Evolutionary conservation across 2,888 invertebrate species (phyloP).

Genomic region (Byasa hedistus): DNA sequence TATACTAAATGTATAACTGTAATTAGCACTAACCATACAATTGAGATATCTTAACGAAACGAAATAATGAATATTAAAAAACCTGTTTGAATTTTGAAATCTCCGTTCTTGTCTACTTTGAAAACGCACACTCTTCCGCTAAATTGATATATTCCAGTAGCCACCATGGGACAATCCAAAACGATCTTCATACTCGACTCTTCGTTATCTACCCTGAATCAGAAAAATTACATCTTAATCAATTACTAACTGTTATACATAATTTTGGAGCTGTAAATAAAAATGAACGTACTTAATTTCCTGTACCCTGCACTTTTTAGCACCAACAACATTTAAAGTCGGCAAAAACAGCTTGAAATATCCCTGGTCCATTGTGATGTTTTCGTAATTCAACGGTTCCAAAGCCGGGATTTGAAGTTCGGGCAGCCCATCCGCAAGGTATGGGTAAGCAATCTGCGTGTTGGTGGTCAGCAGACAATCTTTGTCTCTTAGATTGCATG

Average conservation of each 20-base stretch:
- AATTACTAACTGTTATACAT: not conserved
- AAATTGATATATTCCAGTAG: slow-evolving; percentile 15
- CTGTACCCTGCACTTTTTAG: slow-evolving; percentile 14
- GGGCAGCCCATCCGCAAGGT: slow-evolving; percentile 12
- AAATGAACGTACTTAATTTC: slow-evolving; percentile 3
- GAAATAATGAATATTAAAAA: not conserved
- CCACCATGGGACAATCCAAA: slow-evolving; percentile 16
- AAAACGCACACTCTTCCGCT: slow-evolving; percentile 13
- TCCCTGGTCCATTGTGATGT: slow-evolving; percentile 12
- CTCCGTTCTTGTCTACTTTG: slow-evolving; percentile 9
- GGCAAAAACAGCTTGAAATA: slow-evolving; percentile 9
- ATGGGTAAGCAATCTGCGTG: slow-evolving; percentile 10
- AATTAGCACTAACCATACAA: not conserved
- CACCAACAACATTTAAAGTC: slow-evolving; percentile 3
- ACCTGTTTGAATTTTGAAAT: slow-evolving; percentile 9
- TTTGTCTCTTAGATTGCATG: not conserved
- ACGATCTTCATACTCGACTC: slow-evolving; percentile 8
- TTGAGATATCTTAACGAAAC: not conserved
- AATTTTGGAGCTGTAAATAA: not conserved
- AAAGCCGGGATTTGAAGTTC: slow-evolving; percentile 1
- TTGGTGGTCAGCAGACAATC: slow-evolving; percentile 3
- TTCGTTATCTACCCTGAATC: slow-evolving; percentile 7
- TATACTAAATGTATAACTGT: not conserved
- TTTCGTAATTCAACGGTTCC: slow-evolving; percentile 14
- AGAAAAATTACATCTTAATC: not conserved